phyloP scores from a whole-genome alignment of 2,888 invertebrate species.

The Hydropsyche betteni region DNA sequence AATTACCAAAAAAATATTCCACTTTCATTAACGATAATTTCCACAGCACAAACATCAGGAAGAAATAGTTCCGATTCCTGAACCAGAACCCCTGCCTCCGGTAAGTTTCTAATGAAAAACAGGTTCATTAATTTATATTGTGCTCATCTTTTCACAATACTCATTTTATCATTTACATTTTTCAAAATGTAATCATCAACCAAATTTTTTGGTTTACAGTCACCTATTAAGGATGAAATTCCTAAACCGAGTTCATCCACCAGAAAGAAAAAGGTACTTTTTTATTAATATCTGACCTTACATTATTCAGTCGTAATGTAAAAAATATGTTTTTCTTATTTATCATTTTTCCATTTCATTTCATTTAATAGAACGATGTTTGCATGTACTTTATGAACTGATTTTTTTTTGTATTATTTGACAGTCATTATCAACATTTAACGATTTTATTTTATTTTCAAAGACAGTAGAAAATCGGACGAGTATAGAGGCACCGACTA shows the following conservation, averaged over 20 bases:
- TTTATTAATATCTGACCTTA: too few species aligned
- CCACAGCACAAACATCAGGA: conserved; percentile 39
- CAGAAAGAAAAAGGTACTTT: conserved; percentile 37
- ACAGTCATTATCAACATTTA: too few species aligned
- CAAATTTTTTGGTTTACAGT: background rate
- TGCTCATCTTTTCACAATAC: too few species aligned
- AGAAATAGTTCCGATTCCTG: conserved; percentile 36
- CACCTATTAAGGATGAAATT: conserved; percentile 31
- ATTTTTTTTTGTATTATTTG: too few species aligned
- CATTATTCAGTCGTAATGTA: too few species aligned
- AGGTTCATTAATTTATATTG: background rate
- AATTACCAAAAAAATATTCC: conserved; percentile 8
- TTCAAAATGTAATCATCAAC: too few species aligned
- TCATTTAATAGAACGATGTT: too few species aligned
- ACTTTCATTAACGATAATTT: conserved; percentile 7
- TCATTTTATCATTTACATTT: too few species aligned
- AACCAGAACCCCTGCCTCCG: conserved; percentile 18
- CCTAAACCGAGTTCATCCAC: conserved; percentile 27
- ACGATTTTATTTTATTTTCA: too few species aligned
- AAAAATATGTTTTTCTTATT: too few species aligned
- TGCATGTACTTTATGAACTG: too few species aligned
- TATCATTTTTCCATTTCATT: too few species aligned
- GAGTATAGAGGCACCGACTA: conserved; percentile 21
- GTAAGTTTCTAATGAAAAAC: conserved; percentile 29
- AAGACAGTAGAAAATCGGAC: conserved; percentile 28